Evolutionary conservation across 1,140 invertebrate species (phyloP), one percentile per base, ranked within the genome.

Genomic region (Drosophila nigromelanica): DNA sequence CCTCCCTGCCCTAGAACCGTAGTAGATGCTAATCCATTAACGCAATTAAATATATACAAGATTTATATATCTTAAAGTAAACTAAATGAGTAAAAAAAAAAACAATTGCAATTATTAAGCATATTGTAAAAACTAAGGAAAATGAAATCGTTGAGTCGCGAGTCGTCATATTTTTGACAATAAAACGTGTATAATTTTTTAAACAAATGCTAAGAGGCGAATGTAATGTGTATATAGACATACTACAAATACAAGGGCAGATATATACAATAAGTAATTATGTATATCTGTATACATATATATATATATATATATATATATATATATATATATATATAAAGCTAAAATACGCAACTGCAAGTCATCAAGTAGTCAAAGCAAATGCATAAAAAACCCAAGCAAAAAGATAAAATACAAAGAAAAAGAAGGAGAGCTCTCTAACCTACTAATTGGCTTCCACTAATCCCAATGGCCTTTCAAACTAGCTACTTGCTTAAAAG

Each of bases 111-210:
- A 50, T 43, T 51, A 59, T n/a, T 43, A 35, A 11, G 66, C 62
- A 47, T 45, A 62, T 62, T 78, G 76, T 77, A n/a, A 30, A 59
- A 30, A 71, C 70, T 50, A 74, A 66, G 74, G 33, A 70, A 54
- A 81, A 78, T 76, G 69, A 73, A 73, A 89, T 82, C 71, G 61
- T 66, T 56, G 63, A 68, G 59, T 68, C 60, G 67, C 56, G 52
- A 81, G 82, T 89, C 75, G 82, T 87, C 82, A 89, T 87, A 87
- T 89, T 79, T 76, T 64, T 82, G 82, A 87, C 82, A 87, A 87
- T 87, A 87, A 87, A 71, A 63, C 50, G 52, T 78, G 75, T 87
- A 73, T 68, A 79, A 82, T 67, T 81, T 80, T 67, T 50, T 56
- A 75, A 47, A 61, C 39, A 51, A 21, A 74, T 43, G 7, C 40